phyloP scores from a whole-genome alignment of 2,113 vertebrate genomes.

The Acrocephalus arundinaceus region DNA sequence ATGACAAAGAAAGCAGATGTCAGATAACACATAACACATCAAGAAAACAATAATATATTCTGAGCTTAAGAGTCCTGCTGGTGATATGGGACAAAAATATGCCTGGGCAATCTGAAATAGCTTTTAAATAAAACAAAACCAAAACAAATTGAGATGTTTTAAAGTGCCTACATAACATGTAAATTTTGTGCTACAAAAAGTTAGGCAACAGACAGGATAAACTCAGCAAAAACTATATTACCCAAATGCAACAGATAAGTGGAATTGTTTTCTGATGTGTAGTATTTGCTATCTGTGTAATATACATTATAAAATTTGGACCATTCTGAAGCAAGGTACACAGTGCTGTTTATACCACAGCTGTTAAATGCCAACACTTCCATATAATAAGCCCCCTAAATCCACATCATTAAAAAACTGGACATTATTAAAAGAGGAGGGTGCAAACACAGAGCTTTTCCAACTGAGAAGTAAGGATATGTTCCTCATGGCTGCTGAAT shows the following conservation, averaged over 20 bases:
- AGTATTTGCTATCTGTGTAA: background rate
- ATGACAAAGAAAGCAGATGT: slow-evolving; percentile 65
- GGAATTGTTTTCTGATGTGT: background rate
- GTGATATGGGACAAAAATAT: slow-evolving; percentile 48
- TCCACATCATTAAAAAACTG: background rate
- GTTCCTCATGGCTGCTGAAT: background rate
- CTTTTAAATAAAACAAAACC: slow-evolving; percentile 53
- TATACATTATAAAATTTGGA: background rate
- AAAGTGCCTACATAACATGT: background rate
- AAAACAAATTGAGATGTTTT: background rate
- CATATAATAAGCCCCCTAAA: background rate
- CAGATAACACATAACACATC: slow-evolving; percentile 56
- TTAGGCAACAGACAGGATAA: background rate
- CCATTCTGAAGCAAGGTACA: background rate
- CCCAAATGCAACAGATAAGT: background rate
- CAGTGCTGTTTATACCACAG: background rate
- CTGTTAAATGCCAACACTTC: background rate
- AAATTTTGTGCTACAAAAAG: slow-evolving; percentile 9
- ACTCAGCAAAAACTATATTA: slow-evolving; percentile 16
- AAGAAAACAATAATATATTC: slow-evolving; percentile 57
- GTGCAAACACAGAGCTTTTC: background rate
- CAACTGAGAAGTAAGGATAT: background rate
- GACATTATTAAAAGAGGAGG: background rate
- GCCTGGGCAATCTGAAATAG: slow-evolving; percentile 37
- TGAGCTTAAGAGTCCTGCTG: slow-evolving; percentile 51